Evolutionary conservation across 2,888 invertebrate genomes (phyloP).

Genomic region (Calephelis perditalis): DNA sequence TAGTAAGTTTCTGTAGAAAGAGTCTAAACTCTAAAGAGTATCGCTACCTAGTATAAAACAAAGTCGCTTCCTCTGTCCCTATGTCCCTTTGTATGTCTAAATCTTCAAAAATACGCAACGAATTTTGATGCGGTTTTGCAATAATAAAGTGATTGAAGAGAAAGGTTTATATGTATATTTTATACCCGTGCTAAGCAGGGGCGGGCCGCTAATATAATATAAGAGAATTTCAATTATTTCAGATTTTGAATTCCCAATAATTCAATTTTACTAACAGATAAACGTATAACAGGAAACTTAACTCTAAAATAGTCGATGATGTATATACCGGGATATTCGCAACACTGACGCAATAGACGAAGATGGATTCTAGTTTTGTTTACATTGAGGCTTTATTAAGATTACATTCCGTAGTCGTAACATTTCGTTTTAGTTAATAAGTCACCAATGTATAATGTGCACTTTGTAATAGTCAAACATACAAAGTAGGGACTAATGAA

Average conservation of each 20-base stretch:
- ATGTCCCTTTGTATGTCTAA: too few relatives aligned
- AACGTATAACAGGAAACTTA: slow-evolving; percentile 8
- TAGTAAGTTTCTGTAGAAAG: too few relatives aligned
- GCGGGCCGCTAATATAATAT: too few relatives aligned
- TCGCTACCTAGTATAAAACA: too few relatives aligned
- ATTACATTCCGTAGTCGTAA: background rate
- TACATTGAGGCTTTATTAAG: slow-evolving; percentile 36
- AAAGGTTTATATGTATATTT: too few relatives aligned
- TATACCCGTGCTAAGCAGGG: too few relatives aligned
- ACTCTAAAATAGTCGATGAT: slow-evolving; percentile 27
- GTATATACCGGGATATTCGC: slow-evolving; percentile 26
- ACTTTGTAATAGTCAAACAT: background rate
- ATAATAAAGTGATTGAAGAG: too few relatives aligned
- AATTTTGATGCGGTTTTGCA: too few relatives aligned
- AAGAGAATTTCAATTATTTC: too few relatives aligned
- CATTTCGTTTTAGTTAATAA: slow-evolving; percentile 3
- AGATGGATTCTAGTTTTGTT: slow-evolving; percentile 59
- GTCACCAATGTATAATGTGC: slow-evolving; percentile 8
- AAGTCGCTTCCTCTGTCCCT: too few relatives aligned
- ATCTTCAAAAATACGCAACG: too few relatives aligned
- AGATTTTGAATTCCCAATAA: background rate
- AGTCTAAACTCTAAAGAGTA: too few relatives aligned
- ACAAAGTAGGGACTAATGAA: background rate
- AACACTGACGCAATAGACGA: slow-evolving; percentile 29
- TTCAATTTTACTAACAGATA: background rate